Evolutionary conservation across 2,113 vertebrate species (phyloP).

Genomic region (Machaerirhynchus nigripectus): DNA sequence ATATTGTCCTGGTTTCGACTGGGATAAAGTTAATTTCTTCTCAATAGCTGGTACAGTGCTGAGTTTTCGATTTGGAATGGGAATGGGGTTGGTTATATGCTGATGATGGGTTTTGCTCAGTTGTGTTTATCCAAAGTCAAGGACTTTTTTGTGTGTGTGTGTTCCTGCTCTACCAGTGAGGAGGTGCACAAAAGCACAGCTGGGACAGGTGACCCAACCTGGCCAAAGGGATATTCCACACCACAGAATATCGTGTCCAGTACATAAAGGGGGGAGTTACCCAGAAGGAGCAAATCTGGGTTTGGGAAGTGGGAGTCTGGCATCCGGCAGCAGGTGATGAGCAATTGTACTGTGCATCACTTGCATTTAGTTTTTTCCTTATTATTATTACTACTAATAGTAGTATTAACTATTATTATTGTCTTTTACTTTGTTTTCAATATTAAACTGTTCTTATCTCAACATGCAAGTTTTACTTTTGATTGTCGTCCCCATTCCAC

Average conservation of each 20-base stretch:
- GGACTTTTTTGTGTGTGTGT: not conserved
- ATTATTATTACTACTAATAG: not conserved
- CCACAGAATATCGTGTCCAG: not conserved
- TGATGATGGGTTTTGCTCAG: not conserved
- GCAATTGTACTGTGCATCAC: not conserved
- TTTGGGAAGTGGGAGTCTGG: not conserved
- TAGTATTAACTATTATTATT: not conserved
- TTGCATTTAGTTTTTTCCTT: accelerated
- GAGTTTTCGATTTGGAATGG: not conserved
- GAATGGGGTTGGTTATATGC: not conserved
- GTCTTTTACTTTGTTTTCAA: not conserved
- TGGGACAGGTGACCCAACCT: not conserved
- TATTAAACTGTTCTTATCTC: not conserved
- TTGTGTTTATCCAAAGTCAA: not conserved
- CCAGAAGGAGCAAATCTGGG: not conserved
- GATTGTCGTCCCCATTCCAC: not conserved
- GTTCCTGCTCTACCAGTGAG: not conserved
- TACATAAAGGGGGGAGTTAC: not conserved
- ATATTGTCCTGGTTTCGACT: not conserved
- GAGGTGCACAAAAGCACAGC: not conserved
- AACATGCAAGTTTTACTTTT: not conserved
- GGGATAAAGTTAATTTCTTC: not conserved
- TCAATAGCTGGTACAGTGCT: not conserved
- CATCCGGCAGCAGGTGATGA: not conserved
- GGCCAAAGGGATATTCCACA: not conserved